Conservation (phyloP, 2,888 invertebrate genomes). For the Cryptophagus acutangulus region DNA sequence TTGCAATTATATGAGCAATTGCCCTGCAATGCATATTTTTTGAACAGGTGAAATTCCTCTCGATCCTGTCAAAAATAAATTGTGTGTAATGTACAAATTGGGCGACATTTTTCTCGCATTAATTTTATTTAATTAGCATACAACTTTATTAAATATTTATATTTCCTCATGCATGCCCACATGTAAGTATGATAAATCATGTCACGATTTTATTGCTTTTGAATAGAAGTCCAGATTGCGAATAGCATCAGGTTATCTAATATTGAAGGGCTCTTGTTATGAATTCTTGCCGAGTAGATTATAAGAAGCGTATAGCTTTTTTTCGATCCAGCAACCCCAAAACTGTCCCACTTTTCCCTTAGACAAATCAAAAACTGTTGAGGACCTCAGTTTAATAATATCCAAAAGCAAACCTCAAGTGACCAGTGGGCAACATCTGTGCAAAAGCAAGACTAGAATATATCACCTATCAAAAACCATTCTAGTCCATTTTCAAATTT, state of each 20-base stretch:
- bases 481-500: conserved; percentile 40
- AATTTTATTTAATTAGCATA: too few species aligned
- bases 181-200: conserved; percentile 13
- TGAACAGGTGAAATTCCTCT: too few species aligned
- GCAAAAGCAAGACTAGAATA: conserved; percentile 38
- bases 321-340: conserved; percentile 21
- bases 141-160: too few species aligned
- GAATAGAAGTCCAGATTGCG: conserved; percentile 18
- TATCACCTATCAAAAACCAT: conserved; percentile 45
- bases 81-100: too few species aligned
- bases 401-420: conserved; percentile 38
- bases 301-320: conserved; percentile 33
- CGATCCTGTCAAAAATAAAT: too few species aligned
- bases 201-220: conserved; percentile 15
- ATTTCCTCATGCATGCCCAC: too few species aligned
- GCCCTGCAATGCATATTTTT: too few species aligned
- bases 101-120: too few species aligned
- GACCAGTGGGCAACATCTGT: conserved; percentile 42
- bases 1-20: too few species aligned
- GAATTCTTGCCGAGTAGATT: conserved; percentile 41
- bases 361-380: conserved; percentile 17
- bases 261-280: conserved; percentile 40
- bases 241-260: conserved; percentile 33
- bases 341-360: neutral
- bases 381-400: conserved; percentile 32